These are phyloP conservation scores for Anolis carolinensis DNA, from an alignment of 2,113 vertebrate species.

Conservation along the genomic window DNA sequence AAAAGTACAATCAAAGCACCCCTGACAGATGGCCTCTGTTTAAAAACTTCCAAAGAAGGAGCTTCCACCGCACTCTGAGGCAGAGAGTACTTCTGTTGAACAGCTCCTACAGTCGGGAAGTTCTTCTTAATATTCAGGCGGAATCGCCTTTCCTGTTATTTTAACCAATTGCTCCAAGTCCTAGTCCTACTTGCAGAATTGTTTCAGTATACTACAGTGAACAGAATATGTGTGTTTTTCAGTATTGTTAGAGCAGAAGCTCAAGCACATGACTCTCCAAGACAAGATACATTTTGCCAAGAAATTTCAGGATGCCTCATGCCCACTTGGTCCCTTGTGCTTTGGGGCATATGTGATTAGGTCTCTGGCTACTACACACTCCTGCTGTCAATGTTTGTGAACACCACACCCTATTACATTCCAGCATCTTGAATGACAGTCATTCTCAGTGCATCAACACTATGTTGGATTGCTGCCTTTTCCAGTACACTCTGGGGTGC, in stretches of 20 bases:
- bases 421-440: conserved; percentile 9
- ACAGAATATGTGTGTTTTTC: conserved; percentile 60
- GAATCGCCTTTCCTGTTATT: background rate
- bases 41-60: too few relatives aligned
- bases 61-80: too few relatives aligned
- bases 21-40: too few relatives aligned
- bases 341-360: background rate
- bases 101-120: too few relatives aligned
- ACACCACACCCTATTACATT: conserved; percentile 6
- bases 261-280: conserved; percentile 32
- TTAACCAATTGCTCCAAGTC: too few relatives aligned
- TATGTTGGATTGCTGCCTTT: background rate
- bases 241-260: conserved; percentile 27
- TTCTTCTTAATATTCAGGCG: too few relatives aligned
- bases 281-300: background rate
- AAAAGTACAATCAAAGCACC: too few relatives aligned
- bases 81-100: too few relatives aligned
- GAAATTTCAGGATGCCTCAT: background rate
- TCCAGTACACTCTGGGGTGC: background rate
- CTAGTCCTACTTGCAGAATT: conserved; percentile 7
- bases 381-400: background rate
- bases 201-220: conserved; percentile 54
- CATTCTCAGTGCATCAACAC: conserved; percentile 13
- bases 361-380: conserved; percentile 16
- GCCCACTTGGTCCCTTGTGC: conserved; percentile 11